Evolutionary conservation across 2,888 invertebrate genomes (phyloP).

Genomic region (Drosophila emarginata): DNA sequence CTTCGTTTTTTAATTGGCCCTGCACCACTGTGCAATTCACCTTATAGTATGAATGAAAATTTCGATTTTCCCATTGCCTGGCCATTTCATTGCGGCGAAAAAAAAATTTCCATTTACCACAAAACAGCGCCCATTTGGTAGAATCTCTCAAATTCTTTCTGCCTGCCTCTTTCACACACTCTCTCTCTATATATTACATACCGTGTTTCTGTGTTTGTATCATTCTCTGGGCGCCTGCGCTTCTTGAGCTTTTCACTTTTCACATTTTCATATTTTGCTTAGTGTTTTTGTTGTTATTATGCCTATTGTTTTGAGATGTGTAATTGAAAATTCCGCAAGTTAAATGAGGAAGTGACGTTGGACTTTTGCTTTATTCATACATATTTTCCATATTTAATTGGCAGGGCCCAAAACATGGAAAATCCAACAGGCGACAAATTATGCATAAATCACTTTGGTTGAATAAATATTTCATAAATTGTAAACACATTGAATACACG

Average conservation of each 20-base stretch:
- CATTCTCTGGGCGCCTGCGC: constrained; percentile 63
- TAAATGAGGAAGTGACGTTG: constrained; percentile 76
- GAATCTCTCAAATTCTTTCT: constrained; percentile 28
- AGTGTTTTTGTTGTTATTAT: constrained; percentile 43
- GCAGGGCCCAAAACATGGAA: constrained; percentile 25
- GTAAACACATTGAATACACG: too few species aligned
- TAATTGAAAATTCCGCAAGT: constrained; percentile 76
- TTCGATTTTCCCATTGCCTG: constrained; percentile 72
- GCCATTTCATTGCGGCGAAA: constrained; percentile 54
- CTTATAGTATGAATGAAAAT: constrained; percentile 75
- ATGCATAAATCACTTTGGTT: constrained; percentile 18
- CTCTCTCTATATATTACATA: not conserved
- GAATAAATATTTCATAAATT: constrained; percentile 29
- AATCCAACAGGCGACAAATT: constrained; percentile 15
- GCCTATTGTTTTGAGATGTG: constrained; percentile 55
- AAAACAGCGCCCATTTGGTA: constrained; percentile 23
- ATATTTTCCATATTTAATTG: constrained; percentile 70
- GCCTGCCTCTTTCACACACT: not conserved
- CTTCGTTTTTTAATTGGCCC: not conserved
- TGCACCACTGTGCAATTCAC: constrained; percentile 63
- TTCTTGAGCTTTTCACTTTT: constrained; percentile 64
- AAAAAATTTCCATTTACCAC: constrained; percentile 53
- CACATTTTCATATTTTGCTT: constrained; percentile 42
- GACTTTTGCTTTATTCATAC: constrained; percentile 28
- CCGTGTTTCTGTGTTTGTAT: not conserved